Evolutionary conservation across 2,888 invertebrate species (phyloP).

Genomic region (Sesamia inferens): DNA sequence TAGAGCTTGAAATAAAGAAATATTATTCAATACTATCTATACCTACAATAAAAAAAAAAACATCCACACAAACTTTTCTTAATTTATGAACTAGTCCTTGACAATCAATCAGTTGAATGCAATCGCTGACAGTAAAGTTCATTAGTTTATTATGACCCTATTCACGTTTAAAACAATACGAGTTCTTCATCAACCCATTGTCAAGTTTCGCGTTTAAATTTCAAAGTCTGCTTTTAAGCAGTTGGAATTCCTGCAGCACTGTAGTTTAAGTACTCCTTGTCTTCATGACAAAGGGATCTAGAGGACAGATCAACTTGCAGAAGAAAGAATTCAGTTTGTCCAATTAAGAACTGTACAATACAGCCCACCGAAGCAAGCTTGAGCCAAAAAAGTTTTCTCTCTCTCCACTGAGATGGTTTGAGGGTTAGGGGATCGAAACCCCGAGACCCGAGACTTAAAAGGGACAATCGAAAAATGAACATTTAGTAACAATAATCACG

Average conservation of each 20-base stretch:
- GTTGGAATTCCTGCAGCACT: not conserved
- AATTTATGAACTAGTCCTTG: too few species aligned
- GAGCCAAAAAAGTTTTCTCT: constrained; percentile 8
- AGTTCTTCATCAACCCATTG: too few species aligned
- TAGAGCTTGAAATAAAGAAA: not conserved
- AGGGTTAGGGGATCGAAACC: not conserved
- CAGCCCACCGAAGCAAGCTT: not conserved
- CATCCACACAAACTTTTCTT: too few species aligned
- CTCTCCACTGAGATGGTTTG: not conserved
- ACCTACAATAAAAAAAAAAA: too few species aligned
- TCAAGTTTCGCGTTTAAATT: not conserved
- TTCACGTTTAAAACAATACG: too few species aligned
- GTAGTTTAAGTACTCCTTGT: not conserved
- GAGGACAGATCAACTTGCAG: not conserved
- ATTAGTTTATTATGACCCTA: too few species aligned
- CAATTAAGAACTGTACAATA: constrained; percentile 24
- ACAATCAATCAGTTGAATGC: too few species aligned
- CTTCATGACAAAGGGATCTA: not conserved
- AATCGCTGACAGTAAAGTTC: too few species aligned
- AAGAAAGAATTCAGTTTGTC: not conserved
- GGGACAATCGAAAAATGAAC: not conserved
- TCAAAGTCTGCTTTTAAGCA: not conserved
- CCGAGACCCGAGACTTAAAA: not conserved
- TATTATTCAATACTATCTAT: not conserved
- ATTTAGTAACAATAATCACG: not conserved